phyloP scores from a whole-genome alignment of 2,797 vertebrate species.

The Takifugu rubripes region DNA sequence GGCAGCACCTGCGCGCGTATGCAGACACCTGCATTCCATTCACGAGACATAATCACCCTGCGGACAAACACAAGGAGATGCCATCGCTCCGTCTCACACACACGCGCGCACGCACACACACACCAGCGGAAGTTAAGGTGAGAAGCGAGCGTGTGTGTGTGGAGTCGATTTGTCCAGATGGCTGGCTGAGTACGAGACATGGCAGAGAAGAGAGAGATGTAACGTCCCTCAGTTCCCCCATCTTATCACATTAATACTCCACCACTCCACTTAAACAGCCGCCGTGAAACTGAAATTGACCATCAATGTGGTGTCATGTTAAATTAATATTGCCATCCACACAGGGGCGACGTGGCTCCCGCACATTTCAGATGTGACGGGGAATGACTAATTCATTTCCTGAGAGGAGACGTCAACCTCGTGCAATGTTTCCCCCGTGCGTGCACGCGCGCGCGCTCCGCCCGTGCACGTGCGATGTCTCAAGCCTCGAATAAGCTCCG shows the following conservation, averaged over 20 bases:
- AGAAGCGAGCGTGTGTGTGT: constrained; percentile 81
- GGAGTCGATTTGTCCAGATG: constrained; percentile 85
- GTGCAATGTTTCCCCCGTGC: constrained; percentile 55
- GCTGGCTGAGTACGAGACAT: constrained; percentile 88
- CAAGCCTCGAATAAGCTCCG: constrained; percentile 32
- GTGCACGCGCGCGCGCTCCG: constrained; percentile 21
- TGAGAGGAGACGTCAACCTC: constrained; percentile 63
- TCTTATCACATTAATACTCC: constrained; percentile 81
- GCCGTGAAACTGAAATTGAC: constrained; percentile 81
- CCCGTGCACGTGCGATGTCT: constrained; percentile 15
- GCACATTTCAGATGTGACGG: constrained; percentile 73
- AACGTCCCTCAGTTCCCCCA: constrained; percentile 83
- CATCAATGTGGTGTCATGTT: constrained; percentile 85
- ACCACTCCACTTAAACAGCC: constrained; percentile 83
- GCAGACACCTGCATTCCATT: constrained; percentile 41
- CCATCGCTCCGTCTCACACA: constrained; percentile 38
- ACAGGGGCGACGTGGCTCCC: constrained; percentile 70
- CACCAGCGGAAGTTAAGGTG: constrained; percentile 76
- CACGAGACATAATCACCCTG: constrained; percentile 39
- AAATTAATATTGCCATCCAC: constrained; percentile 81
- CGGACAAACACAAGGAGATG: constrained; percentile 52
- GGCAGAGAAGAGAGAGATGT: constrained; percentile 84
- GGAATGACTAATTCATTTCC: constrained; percentile 79
- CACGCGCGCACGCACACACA: constrained; percentile 56
- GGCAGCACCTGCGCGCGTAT: constrained; percentile 33